Conservation (phyloP, 2,797 vertebrate genomes). For the Chrosomus eos region DNA sequence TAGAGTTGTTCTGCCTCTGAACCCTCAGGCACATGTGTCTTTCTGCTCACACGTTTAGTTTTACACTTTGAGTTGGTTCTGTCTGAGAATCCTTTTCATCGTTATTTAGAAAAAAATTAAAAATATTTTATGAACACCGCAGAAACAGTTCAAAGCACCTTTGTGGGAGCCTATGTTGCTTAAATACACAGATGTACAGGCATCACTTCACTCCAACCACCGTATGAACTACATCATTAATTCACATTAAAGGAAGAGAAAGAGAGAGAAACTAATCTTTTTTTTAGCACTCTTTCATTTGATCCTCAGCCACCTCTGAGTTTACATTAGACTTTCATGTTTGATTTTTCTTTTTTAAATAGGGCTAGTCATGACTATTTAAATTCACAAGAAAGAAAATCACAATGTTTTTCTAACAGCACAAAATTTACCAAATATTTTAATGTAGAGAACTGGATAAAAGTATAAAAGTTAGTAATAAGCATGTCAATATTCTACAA, state of each 20-base stretch:
- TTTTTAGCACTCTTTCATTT: constrained; percentile 23
- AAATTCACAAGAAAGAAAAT: not conserved
- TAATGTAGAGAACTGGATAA: not conserved
- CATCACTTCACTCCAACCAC: constrained; percentile 56
- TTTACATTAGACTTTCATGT: constrained; percentile 21
- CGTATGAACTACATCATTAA: constrained; percentile 15
- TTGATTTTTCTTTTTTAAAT: not conserved
- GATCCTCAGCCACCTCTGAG: constrained; percentile 13
- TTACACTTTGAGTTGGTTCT: constrained; percentile 29
- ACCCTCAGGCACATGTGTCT: constrained; percentile 9
- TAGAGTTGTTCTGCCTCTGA: not conserved
- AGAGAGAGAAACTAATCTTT: constrained; percentile 6
- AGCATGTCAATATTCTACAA: not conserved
- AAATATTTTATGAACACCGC: constrained; percentile 51
- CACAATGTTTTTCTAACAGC: not conserved
- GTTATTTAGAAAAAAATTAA: constrained; percentile 14
- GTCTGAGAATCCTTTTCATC: constrained; percentile 29
- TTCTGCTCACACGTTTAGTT: constrained; percentile 11
- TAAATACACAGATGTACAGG: constrained; percentile 45
- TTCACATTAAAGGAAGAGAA: constrained; percentile 23
- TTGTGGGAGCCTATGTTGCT: constrained; percentile 28
- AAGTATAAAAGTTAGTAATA: not conserved
- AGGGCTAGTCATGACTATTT: not conserved
- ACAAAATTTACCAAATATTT: not conserved
- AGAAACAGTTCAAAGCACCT: constrained; percentile 56